These are phyloP conservation scores for Salvelinus fontinalis DNA, from an alignment of 2,113 vertebrate genomes.

Conservation along the genomic window DNA sequence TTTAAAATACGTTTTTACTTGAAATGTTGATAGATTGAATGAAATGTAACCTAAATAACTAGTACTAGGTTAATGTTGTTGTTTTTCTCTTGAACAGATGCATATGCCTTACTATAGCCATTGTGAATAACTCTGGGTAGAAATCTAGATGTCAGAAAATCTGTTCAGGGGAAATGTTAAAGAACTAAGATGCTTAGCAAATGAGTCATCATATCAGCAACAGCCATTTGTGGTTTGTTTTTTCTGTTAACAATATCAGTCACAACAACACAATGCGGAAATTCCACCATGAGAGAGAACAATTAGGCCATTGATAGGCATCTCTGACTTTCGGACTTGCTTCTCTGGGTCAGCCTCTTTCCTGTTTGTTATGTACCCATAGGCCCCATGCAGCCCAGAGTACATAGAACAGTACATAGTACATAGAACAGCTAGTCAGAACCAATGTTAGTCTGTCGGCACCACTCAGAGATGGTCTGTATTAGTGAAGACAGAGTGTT, in stretches of 20 bases:
- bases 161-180: neutral
- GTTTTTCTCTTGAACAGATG: neutral
- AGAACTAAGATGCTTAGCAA: neutral
- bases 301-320: slow-evolving; percentile 58
- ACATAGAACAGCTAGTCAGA: slow-evolving; percentile 37
- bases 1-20: neutral
- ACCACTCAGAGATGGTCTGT: slow-evolving; percentile 18
- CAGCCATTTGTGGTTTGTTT: neutral
- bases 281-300: slow-evolving; percentile 16
- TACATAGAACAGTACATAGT: too few species aligned
- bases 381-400: slow-evolving; percentile 38
- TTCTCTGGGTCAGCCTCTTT: slow-evolving; percentile 44
- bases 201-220: slow-evolving; percentile 4
- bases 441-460: neutral
- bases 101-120: neutral
- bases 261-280: slow-evolving; percentile 6
- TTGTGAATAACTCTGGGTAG: neutral
- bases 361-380: slow-evolving; percentile 62
- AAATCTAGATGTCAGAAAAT: neutral
- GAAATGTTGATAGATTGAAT: neutral
- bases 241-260: slow-evolving; percentile 29
- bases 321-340: slow-evolving; percentile 69
- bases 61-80: neutral
- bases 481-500: slow-evolving; percentile 37
- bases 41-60: neutral